These are phyloP conservation scores for Mastacembelus armatus DNA, from an alignment of 2,797 vertebrate genomes.

Conservation along the genomic window DNA sequence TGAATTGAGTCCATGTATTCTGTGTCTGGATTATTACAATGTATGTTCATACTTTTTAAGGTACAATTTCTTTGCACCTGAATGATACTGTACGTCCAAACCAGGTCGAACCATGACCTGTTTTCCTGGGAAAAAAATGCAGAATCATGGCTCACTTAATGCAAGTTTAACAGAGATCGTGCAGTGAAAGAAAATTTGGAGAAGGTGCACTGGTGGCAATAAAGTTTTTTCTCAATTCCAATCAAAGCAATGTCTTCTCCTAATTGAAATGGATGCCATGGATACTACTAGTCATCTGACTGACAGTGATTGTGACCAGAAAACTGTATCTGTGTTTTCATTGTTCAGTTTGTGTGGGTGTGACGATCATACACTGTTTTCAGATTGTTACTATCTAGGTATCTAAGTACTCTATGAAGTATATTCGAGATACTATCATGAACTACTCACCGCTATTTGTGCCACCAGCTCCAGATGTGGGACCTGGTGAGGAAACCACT, in stretches of 20 bases:
- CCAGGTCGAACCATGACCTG: constrained; percentile 26
- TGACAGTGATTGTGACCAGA: background rate
- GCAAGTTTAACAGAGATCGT: constrained; percentile 9
- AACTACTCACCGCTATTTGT: constrained; percentile 88
- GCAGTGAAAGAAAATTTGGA: constrained; percentile 9
- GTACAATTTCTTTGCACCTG: constrained; percentile 2
- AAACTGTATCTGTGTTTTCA: background rate
- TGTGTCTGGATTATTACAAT: background rate
- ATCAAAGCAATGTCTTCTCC: background rate
- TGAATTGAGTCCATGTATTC: background rate
- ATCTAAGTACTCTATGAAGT: background rate
- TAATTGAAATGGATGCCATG: background rate
- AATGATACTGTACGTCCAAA: background rate
- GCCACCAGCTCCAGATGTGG: constrained; percentile 83
- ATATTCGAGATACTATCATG: constrained; percentile 27
- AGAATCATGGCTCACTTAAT: constrained; percentile 1
- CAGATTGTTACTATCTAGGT: background rate
- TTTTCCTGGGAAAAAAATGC: constrained; percentile 2
- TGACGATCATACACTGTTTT: background rate
- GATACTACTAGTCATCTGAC: background rate
- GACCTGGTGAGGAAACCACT: constrained; percentile 93
- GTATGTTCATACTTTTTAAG: too few relatives aligned
- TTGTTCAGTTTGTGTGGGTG: background rate
- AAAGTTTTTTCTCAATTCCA: background rate
- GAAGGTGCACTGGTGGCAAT: background rate